These are phyloP conservation scores for Ceratosolen fusciceps DNA, from an alignment of 1,140 invertebrate species.

Conservation along the genomic window DNA sequence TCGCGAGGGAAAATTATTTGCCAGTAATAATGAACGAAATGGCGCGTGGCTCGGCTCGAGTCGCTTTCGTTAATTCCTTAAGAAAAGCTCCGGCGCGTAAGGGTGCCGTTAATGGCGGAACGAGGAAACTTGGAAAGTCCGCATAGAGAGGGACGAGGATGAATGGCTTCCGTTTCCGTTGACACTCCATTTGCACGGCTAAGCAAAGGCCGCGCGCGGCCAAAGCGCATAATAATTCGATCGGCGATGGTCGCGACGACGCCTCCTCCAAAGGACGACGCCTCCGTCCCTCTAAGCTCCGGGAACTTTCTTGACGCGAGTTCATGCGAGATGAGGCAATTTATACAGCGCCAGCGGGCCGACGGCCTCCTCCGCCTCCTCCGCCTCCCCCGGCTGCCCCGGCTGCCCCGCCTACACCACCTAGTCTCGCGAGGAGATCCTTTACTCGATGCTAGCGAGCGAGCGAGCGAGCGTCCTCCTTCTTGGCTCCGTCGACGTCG, in stretches of 20 bases:
- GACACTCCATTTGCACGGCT: conserved; percentile 23
- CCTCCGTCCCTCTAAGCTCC: too few relatives aligned
- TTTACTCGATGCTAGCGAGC: background rate
- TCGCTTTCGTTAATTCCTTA: conserved; percentile 32
- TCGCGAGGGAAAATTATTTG: conserved; percentile 14
- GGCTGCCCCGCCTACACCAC: too few relatives aligned
- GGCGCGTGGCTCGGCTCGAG: conserved; percentile 8
- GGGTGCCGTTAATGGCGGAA: conserved; percentile 10
- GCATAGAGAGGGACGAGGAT: conserved; percentile 27
- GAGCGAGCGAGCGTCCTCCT: background rate
- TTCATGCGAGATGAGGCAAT: conserved; percentile 10
- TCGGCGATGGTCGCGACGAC: conserved; percentile 1
- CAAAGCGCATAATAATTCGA: conserved; percentile 39
- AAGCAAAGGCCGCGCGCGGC: background rate
- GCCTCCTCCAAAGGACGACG: conserved; percentile 9
- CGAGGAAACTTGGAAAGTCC: conserved; percentile 34
- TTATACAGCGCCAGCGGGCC: background rate
- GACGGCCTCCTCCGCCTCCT: too few relatives aligned
- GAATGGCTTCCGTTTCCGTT: conserved; percentile 44
- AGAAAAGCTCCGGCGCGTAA: conserved; percentile 40
- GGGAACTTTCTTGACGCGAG: conserved; percentile 16
- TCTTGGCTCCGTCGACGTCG: background rate
- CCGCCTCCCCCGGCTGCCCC: too few relatives aligned
- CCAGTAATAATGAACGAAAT: conserved; percentile 27
- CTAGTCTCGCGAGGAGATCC: background rate